A percentile compares a stretch with the other conserved stretches of the same genome.
Evolutionary conservation across 2,888 invertebrate genomes (phyloP).

Genomic region (Callinectes sapidus): DNA sequence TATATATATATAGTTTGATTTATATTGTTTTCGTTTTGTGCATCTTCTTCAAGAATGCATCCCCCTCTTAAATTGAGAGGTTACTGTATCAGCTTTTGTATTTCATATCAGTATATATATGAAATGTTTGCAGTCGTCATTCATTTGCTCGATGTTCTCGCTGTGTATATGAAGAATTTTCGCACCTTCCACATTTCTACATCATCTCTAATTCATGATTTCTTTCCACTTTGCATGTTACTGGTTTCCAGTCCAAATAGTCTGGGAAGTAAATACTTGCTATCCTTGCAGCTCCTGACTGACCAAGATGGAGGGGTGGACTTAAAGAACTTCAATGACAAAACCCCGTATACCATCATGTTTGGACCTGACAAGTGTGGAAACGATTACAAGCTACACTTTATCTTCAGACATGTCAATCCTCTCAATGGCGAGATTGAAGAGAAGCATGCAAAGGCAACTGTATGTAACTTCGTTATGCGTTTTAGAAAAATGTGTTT

Average conservation of each 20-base stretch:
- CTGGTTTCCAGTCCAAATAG: background rate
- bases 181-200: background rate
- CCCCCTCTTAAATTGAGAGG: too few relatives aligned
- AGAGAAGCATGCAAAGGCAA: slow-evolving; percentile 93
- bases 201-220: background rate
- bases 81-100: background rate
- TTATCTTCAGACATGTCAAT: slow-evolving; percentile 96
- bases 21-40: too few relatives aligned
- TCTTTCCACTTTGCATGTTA: background rate
- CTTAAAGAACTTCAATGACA: slow-evolving; percentile 89
- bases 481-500: background rate
- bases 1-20: too few relatives aligned
- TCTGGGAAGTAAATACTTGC: background rate
- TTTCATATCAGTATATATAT: background rate
- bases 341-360: slow-evolving; percentile 99
- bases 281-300: slow-evolving; percentile 66
- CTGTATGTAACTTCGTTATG: background rate
- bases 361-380: slow-evolving; percentile 99
- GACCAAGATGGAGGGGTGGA: slow-evolving; percentile 73
- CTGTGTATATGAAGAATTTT: background rate
- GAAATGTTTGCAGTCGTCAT: background rate
- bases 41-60: too few relatives aligned
- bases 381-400: slow-evolving; percentile 90
- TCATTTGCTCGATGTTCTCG: background rate
- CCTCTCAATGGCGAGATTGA: slow-evolving; percentile 91